phyloP scores from a whole-genome alignment of 2,797 vertebrate genomes.

The Cryptoprocta ferox region DNA sequence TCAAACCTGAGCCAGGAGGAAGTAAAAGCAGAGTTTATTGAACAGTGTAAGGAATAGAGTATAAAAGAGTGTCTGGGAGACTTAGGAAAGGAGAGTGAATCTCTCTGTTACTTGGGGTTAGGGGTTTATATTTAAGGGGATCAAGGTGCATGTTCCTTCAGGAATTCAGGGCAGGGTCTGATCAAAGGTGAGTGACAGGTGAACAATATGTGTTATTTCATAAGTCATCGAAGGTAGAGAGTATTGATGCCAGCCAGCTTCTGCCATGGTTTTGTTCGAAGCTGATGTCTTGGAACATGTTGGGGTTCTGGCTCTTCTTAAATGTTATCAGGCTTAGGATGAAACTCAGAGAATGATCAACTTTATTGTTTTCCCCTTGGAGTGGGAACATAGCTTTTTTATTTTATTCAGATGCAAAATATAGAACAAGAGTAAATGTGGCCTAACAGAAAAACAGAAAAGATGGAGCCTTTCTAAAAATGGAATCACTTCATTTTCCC shows the following conservation, averaged over 20 bases:
- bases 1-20: background rate
- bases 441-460: background rate
- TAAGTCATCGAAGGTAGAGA: background rate
- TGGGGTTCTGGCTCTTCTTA: background rate
- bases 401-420: background rate
- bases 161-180: background rate
- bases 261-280: background rate
- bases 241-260: background rate
- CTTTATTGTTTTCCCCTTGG: background rate
- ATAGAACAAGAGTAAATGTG: background rate
- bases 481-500: background rate
- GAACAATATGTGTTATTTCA: background rate
- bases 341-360: background rate
- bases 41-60: background rate
- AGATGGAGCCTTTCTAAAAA: background rate
- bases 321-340: background rate
- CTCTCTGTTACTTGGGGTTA: background rate
- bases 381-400: background rate
- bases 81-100: background rate
- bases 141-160: background rate
- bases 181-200: background rate
- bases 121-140: background rate
- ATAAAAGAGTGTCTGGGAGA: background rate
- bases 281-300: background rate
- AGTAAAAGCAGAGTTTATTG: background rate